phyloP scores from a whole-genome alignment of 2,797 vertebrate species.

The Liasis olivaceus region DNA sequence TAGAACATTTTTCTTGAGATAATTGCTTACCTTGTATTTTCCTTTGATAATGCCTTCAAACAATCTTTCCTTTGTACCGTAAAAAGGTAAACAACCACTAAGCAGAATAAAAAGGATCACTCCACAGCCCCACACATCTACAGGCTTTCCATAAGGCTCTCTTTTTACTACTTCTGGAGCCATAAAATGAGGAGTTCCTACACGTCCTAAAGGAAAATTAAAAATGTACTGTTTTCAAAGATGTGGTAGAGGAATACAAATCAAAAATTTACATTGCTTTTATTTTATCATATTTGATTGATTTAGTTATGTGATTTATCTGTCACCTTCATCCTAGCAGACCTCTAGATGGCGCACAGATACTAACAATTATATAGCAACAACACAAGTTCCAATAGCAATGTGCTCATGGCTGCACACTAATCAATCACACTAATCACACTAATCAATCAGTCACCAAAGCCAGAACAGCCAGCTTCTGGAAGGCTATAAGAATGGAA shows the following conservation, averaged over 20 bases:
- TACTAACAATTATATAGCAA: not conserved
- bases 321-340: not conserved
- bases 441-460: not conserved
- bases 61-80: conserved; percentile 96
- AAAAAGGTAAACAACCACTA: conserved; percentile 96
- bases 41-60: conserved; percentile 98
- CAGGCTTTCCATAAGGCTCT: conserved; percentile 96
- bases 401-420: not conserved
- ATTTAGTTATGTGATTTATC: not conserved
- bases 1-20: conserved; percentile 27
- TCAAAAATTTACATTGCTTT: not conserved
- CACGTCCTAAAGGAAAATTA: conserved; percentile 81
- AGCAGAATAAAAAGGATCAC: conserved; percentile 98
- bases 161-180: conserved; percentile 98
- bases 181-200: conserved; percentile 98
- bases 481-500: not conserved
- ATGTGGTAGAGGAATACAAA: not conserved
- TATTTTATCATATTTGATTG: not conserved
- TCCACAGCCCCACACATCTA: conserved; percentile 97
- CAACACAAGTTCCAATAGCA: not conserved
- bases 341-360: not conserved
- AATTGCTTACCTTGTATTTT: conserved; percentile 90
- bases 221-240: conserved; percentile 26
- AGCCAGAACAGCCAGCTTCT: not conserved
- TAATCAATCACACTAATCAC: not conserved